These are phyloP conservation scores for Cyrtodaria siliqua DNA, from an alignment of 2,888 invertebrate genomes.

Conservation along the genomic window DNA sequence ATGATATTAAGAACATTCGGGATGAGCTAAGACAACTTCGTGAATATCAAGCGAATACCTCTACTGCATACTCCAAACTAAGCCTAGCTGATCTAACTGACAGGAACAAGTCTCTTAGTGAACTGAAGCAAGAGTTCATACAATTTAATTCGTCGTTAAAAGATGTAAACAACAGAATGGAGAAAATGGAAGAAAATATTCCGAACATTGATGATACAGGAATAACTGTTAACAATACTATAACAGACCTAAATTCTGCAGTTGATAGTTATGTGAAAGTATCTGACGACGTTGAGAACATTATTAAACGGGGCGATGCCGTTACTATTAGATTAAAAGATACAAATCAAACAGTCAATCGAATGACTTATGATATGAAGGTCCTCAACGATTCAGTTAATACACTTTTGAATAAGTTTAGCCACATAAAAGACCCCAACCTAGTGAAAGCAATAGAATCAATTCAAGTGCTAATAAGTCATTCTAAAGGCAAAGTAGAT, in stretches of 20 bases:
- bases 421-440: conserved; percentile 40
- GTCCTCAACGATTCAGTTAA: conserved; percentile 1
- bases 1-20: conserved; percentile 4
- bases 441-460: conserved; percentile 24
- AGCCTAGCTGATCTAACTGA: conserved; percentile 15
- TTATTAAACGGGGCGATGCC: not conserved
- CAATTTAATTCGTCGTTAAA: conserved; percentile 11
- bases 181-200: conserved; percentile 12
- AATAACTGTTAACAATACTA: conserved; percentile 9
- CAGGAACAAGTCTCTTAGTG: conserved; percentile 1
- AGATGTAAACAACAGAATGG: conserved; percentile 3
- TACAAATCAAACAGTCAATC: not conserved
- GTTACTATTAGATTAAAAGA: not conserved
- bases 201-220: too few species aligned
- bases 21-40: conserved; percentile 8
- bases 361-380: conserved; percentile 3
- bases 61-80: conserved; percentile 4
- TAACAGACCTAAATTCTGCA: conserved; percentile 22
- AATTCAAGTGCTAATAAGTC: conserved; percentile 17
- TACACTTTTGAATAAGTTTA: conserved; percentile 12
- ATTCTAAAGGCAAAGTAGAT: conserved; percentile 23
- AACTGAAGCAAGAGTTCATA: conserved; percentile 16
- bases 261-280: conserved; percentile 17
- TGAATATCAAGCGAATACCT: conserved; percentile 16
- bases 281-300: conserved; percentile 11